A percentile compares a stretch with the other conserved stretches of the same genome.
phyloP scores from a whole-genome alignment of 2,797 vertebrate genomes.

The Vipera ursinii region DNA sequence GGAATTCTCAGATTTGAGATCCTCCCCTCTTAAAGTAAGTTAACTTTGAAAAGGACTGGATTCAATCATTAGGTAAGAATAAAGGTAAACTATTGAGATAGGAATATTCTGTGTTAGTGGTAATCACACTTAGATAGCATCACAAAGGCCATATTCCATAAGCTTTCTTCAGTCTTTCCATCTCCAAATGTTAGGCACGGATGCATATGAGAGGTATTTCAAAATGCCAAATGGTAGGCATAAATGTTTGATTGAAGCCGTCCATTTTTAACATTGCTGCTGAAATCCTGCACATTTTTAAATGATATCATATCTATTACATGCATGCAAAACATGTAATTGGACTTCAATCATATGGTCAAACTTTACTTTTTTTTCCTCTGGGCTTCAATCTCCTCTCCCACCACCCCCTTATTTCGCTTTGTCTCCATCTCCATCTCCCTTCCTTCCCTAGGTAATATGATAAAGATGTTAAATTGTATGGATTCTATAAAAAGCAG shows the following conservation, averaged over 20 bases:
- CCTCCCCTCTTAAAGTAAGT: neutral
- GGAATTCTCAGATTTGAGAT: neutral
- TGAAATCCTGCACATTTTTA: neutral
- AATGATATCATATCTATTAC: neutral
- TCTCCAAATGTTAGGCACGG: neutral
- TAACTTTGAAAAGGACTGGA: neutral
- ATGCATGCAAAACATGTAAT: neutral
- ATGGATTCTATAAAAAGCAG: too few species aligned
- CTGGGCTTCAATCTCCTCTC: too few species aligned
- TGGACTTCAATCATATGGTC: neutral
- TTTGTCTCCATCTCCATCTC: too few species aligned
- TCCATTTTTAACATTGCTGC: neutral
- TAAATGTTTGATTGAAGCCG: neutral
- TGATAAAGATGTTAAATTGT: too few species aligned
- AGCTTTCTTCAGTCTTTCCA: neutral
- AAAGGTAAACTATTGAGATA: neutral
- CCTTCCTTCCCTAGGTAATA: neutral
- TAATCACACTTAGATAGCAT: neutral
- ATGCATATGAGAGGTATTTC: neutral
- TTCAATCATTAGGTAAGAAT: neutral
- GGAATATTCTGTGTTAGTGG: neutral
- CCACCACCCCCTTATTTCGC: too few species aligned
- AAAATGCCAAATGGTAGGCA: neutral
- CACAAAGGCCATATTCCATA: neutral
- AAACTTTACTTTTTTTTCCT: neutral